Base-by-base conservation (phyloP, 2,113 vertebrate species). In the Marmota monax region DNA sequence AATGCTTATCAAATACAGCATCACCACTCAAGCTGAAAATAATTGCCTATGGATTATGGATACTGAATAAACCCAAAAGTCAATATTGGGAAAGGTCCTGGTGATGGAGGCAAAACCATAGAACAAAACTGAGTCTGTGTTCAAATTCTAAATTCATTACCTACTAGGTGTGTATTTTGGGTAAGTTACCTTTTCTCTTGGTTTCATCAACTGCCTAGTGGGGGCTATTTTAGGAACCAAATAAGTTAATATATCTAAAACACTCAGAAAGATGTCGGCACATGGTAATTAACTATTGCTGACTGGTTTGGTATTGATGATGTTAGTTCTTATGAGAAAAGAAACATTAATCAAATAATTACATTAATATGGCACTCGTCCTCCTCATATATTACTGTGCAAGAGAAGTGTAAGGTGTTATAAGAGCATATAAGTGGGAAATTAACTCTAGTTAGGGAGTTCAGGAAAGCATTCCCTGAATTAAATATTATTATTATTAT, bases 11-110 rank as follows among this genome's bases (percentile, higher is more conserved):
- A 89, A 86, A 95, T 20, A 93, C 7, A 61, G 16, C 9, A 5
- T 92, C 42, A 82, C 78, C 48, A 93, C 27, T 70, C 80, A 92
- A 94, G 80, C 63, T 87, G 69, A 90, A 69, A 91, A 97, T 22
- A 85, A 22, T 6, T 93, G 80, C 48, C 37, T 84, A 13, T 53
- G 20, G 39, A 79, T 84, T 95, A 94, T 0, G 92, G 74, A 83
- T 25, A 70, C 6, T 63, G 76, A 95, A 39, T n/a, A 95, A 89
- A 94, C 45, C 13, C 29, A 45, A 78, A 72, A 80, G 45, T 90
- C 56, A 89, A 69, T 95, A 94, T 9, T 76, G 32, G 80, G 22
- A 90, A 97, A 96, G 65, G 88, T 90, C 42, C 90, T 3, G 3
- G 22, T 42, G 58, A 95, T 48, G 16, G 65, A 87, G n/a, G 76